Percentiles rank a stretch among this genome's conserved stretches.
Evolutionary conservation across 2,797 vertebrate species (phyloP).

Genomic region (Sciurus carolinensis): DNA sequence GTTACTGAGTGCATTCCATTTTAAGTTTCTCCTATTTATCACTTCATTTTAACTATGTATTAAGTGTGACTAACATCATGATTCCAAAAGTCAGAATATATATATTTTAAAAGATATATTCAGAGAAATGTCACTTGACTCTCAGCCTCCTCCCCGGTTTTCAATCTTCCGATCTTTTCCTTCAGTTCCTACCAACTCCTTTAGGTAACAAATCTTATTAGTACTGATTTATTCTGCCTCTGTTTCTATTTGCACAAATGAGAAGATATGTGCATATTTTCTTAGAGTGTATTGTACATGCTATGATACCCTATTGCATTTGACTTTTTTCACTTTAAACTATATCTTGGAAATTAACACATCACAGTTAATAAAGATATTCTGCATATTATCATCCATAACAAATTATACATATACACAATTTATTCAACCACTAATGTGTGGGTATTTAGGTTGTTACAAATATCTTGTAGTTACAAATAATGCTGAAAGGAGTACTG

Average conservation of each 20-base stretch:
- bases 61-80: background rate
- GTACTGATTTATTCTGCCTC: background rate
- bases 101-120: background rate
- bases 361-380: background rate
- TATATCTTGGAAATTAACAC: conserved; percentile 23
- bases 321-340: conserved; percentile 11
- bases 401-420: background rate
- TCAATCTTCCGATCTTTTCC: background rate
- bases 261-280: conserved; percentile 9
- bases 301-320: background rate
- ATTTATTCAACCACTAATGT: background rate
- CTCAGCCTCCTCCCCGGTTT: background rate
- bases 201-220: background rate
- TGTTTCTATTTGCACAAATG: background rate
- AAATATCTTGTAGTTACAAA: background rate
- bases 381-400: background rate
- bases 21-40: background rate
- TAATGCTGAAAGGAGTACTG: background rate
- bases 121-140: background rate
- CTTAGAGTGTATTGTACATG: background rate
- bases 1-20: background rate
- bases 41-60: conserved; percentile 32
- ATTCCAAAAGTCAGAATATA: background rate
- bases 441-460: background rate
- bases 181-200: background rate